These are phyloP conservation scores for Apteryx owenii DNA, from an alignment of 2,113 vertebrate species.

Conservation along the genomic window DNA sequence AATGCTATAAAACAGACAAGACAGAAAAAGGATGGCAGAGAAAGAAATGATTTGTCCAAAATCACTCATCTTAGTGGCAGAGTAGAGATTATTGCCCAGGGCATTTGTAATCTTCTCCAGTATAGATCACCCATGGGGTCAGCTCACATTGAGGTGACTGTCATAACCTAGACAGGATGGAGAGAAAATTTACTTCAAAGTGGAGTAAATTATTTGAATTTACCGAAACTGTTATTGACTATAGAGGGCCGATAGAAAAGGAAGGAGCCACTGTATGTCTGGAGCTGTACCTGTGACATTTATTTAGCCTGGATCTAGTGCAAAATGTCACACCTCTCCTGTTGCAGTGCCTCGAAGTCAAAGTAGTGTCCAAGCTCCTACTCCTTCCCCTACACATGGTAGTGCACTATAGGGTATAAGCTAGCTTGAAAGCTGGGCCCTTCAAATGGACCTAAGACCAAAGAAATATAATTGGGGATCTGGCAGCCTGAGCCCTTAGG, in stretches of 20 bases:
- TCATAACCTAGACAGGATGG: not conserved
- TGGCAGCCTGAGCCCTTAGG: constrained; percentile 67
- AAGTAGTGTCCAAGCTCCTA: not conserved
- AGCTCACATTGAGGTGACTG: not conserved
- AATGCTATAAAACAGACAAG: not conserved
- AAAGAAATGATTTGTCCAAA: not conserved
- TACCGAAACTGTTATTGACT: not conserved
- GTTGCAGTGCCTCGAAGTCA: constrained; percentile 5
- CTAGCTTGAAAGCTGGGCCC: constrained; percentile 33
- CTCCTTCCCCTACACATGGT: not conserved
- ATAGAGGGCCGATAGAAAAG: not conserved
- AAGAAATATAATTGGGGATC: constrained; percentile 64
- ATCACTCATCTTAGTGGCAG: not conserved
- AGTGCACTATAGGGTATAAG: not conserved
- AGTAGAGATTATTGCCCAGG: not conserved
- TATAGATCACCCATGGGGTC: not conserved
- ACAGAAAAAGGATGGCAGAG: not conserved
- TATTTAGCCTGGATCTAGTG: not conserved
- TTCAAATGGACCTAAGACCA: constrained; percentile 60
- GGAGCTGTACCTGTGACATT: not conserved
- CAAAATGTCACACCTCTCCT: not conserved
- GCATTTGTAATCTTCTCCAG: not conserved
- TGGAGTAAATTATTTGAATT: not conserved
- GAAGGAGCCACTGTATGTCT: not conserved
- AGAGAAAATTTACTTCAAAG: not conserved